A percentile compares a stretch with the other conserved stretches of the same genome.
Conservation (phyloP, 2,797 vertebrate genomes). For the Falco concolor region DNA sequence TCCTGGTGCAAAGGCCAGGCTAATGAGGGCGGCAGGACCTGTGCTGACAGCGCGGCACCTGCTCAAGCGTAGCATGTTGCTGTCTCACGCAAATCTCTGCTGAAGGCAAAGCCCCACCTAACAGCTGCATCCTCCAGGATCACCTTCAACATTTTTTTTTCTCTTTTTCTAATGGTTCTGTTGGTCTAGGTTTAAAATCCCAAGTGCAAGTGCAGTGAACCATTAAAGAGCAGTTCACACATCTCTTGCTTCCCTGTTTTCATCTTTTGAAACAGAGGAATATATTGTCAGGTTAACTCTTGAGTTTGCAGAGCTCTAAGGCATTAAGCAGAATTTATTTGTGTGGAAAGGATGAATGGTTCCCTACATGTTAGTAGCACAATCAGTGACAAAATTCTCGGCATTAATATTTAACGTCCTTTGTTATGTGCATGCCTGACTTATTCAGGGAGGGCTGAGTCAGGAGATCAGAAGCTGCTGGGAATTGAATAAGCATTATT, state of each 20-base stretch:
- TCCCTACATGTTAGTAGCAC: slow-evolving; percentile 20
- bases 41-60: not conserved
- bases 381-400: not conserved
- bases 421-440: slow-evolving; percentile 35
- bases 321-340: slow-evolving; percentile 26
- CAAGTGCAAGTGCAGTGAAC: not conserved
- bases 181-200: not conserved
- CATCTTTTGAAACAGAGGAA: not conserved
- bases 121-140: not conserved
- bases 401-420: slow-evolving; percentile 59
- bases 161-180: not conserved
- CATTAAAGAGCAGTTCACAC: not conserved
- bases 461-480: not conserved
- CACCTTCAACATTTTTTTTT: not conserved
- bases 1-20: not conserved
- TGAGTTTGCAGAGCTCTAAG: not conserved
- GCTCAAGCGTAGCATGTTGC: accelerated
- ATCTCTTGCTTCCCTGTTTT: not conserved
- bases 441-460: slow-evolving; percentile 24
- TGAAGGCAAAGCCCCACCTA: not conserved
- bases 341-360: slow-evolving; percentile 13
- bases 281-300: not conserved
- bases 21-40: not conserved
- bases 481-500: slow-evolving; percentile 23
- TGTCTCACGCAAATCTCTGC: not conserved